These are phyloP conservation scores for Odocoileus hemionus DNA, from an alignment of 2,113 vertebrate species.

Conservation along the genomic window DNA sequence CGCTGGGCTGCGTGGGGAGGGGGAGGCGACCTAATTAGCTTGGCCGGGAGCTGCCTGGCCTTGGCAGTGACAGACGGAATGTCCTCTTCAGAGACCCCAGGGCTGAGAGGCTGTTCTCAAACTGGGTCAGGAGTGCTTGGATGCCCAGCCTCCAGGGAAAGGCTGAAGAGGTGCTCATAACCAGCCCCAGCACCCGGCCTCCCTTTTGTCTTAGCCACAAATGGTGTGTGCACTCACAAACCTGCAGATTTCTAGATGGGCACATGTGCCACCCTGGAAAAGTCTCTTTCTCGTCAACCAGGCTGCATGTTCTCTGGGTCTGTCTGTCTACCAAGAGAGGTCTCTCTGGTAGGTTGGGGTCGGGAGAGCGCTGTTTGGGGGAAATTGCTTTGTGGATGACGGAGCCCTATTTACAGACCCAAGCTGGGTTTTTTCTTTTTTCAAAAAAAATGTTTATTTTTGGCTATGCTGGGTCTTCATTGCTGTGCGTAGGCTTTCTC, in stretches of 20 bases:
- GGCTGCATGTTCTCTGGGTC: not conserved
- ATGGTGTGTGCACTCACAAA: not conserved
- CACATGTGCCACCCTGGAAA: not conserved
- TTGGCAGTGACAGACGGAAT: not conserved
- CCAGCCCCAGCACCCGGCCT: rapidly evolving
- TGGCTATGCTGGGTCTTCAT: not conserved
- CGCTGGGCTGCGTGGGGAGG: not conserved
- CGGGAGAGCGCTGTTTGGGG: rapidly evolving
- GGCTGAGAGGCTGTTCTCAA: not conserved
- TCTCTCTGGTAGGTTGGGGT: not conserved
- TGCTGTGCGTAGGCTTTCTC: not conserved
- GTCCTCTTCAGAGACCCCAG: not conserved
- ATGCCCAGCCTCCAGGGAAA: not conserved
- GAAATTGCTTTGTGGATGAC: not conserved
- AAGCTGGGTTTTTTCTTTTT: not conserved
- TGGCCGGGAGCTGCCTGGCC: not conserved
- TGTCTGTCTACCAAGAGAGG: not conserved
- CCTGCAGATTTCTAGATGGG: not conserved
- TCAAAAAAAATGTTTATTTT: not conserved
- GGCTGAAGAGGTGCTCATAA: not conserved
- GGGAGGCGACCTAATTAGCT: not conserved
- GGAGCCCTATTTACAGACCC: not conserved
- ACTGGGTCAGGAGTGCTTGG: not conserved
- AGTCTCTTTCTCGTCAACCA: not conserved
- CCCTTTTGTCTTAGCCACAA: not conserved